Evolutionary conservation across 2,797 vertebrate genomes (phyloP), one percentile per base, ranked within the genome.

Genomic region (Urosaurus nigricauda): DNA sequence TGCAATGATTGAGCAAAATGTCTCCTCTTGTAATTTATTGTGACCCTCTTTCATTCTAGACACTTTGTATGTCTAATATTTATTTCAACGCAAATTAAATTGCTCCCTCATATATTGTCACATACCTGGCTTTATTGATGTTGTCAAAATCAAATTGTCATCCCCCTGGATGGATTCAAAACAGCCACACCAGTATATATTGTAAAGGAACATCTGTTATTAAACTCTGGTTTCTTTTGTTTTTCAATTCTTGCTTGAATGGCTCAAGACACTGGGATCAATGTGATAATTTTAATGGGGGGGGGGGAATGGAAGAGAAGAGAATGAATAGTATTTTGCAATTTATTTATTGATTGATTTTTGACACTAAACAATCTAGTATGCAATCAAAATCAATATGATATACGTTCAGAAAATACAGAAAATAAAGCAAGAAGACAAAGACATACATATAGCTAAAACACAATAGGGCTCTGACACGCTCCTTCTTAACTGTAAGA

Each of bases 1-100:
- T 92, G 93, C 92, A 90, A 94, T 94, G 95, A 97, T 93, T 60
- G 94, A 96, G 94, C 93, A 94, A 95, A 97, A 94, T 94, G 94
- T 95, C 94, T 96, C 93, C 87, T 91, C 93, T 95, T 96, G 91
- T 97, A 97, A 97, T 97, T 96, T 96, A 94, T 92, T 95, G 95
- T 95, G 95, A 96, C 94, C 96, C 90, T 89, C 94, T 96, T 95
- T 95, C 94, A 93, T 89, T 94, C 87, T 95, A 86, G 96, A 93
- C 96, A 94, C 93, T 97, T 96, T 95, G 91, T 96, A 93, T 94
- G 94, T 95, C 93, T 96, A 94, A 93, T 97, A 97, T 96, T 97
- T 97, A 97, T 97, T 97, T 97, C 79, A 91, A 94, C 95, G 94
- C 92, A 96, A 97, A 97, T 97, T 96, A 95, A 97, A 95, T 97